Conservation (phyloP, 1,140 invertebrate genomes). For the Neodiprion lecontei region DNA sequence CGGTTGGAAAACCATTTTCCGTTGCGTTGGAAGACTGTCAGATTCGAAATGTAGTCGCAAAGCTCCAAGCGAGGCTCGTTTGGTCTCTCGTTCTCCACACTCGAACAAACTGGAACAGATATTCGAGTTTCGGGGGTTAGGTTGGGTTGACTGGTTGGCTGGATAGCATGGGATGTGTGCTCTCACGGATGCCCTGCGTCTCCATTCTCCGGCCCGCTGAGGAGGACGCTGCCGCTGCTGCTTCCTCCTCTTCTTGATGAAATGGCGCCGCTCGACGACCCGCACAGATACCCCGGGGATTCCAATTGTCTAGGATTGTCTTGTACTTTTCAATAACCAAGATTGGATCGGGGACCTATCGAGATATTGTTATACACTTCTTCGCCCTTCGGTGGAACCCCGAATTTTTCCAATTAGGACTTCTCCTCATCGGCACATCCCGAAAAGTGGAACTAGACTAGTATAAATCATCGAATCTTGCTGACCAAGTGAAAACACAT, state of each 20-base stretch:
- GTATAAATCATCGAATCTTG: not conserved
- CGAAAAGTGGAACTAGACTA: not conserved
- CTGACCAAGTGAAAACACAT: constrained; percentile 16
- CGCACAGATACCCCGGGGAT: constrained; percentile 25
- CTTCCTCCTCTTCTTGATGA: constrained; percentile 35
- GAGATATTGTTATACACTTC: constrained; percentile 28
- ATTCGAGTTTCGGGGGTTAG: not conserved
- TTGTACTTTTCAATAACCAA: constrained; percentile 42
- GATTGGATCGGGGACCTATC: constrained; percentile 36
- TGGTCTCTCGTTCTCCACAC: not conserved
- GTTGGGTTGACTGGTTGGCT: not conserved
- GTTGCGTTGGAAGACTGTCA: too few relatives aligned
- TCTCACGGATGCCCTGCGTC: not conserved
- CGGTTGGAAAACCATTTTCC: too few relatives aligned
- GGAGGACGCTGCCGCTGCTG: not conserved
- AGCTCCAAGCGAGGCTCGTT: too few relatives aligned
- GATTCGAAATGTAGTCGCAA: too few relatives aligned
- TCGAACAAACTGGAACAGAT: not conserved
- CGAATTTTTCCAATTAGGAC: not conserved
- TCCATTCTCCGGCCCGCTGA: not conserved
- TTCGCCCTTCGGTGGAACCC: not conserved
- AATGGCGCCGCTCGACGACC: constrained; percentile 34
- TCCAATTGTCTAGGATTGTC: constrained; percentile 42
- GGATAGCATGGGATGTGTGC: not conserved
- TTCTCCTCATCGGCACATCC: not conserved